Percentiles rank a stretch among this genome's conserved stretches.
These are phyloP conservation scores for Pristionchus japonicus DNA, from an alignment of 2,888 invertebrate genomes.

Conservation along the genomic window DNA sequence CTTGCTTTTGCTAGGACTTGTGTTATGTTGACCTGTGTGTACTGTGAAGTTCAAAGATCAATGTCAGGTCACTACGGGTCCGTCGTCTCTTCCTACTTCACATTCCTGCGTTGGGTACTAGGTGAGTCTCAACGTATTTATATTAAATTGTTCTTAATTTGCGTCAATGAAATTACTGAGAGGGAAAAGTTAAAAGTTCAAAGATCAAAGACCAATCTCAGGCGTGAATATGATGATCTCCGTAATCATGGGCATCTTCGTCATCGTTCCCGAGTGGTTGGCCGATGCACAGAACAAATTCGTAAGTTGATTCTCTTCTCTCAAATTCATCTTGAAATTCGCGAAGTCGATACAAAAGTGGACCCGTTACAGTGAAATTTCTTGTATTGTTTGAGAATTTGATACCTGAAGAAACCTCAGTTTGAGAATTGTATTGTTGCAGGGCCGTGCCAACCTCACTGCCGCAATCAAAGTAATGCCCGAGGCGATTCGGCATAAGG, in stretches of 20 bases:
- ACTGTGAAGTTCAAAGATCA: slow-evolving; percentile 12
- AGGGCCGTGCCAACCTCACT: slow-evolving; percentile 7
- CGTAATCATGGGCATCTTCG: slow-evolving; percentile 86
- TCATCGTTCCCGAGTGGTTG: slow-evolving; percentile 88
- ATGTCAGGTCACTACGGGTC: slow-evolving; percentile 90
- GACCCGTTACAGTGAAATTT: too few relatives aligned
- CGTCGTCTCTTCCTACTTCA: slow-evolving; percentile 97
- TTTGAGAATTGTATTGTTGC: too few relatives aligned
- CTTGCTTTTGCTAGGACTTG: too few relatives aligned
- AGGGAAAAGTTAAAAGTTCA: neutral
- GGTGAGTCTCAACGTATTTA: slow-evolving; percentile 75
- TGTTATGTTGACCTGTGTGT: too few relatives aligned
- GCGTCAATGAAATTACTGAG: neutral
- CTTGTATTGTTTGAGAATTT: too few relatives aligned
- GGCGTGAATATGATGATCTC: slow-evolving; percentile 93
- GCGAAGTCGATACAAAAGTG: too few relatives aligned
- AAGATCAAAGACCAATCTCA: slow-evolving; percentile 50
- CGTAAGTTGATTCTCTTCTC: too few relatives aligned
- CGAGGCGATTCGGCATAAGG: slow-evolving; percentile 56
- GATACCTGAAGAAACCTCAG: too few relatives aligned
- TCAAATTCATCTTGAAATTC: too few relatives aligned
- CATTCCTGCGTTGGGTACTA: slow-evolving; percentile 94
- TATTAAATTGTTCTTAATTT: neutral
- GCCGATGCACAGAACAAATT: slow-evolving; percentile 66
- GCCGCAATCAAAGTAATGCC: slow-evolving; percentile 63